Conservation (phyloP, 2,888 invertebrate species). For the Napeogenes inachia region DNA sequence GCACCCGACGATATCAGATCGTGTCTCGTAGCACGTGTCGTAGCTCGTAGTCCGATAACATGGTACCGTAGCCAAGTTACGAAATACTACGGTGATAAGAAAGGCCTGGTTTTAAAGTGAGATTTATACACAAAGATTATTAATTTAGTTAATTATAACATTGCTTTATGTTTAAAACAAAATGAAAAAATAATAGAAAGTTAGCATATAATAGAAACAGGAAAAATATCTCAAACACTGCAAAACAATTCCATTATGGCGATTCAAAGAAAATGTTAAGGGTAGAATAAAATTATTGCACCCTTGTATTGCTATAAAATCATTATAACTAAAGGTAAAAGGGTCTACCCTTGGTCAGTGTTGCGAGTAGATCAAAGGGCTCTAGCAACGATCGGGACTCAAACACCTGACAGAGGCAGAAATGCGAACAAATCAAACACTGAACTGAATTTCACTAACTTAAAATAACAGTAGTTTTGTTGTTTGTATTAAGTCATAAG, state of each 20-base stretch:
- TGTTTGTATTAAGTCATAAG: slow-evolving; percentile 3
- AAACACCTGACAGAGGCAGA: slow-evolving; percentile 25
- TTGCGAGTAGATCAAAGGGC: slow-evolving; percentile 9
- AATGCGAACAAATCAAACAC: slow-evolving; percentile 26
- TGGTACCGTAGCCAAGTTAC: slow-evolving; percentile 24
- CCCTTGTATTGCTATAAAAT: slow-evolving; percentile 1
- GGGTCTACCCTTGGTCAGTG: slow-evolving; percentile 9
- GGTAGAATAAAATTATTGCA: not conserved
- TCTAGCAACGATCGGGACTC: slow-evolving; percentile 22
- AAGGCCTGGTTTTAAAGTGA: slow-evolving; percentile 1
- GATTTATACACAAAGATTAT: not conserved
- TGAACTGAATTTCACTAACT: slow-evolving; percentile 23
- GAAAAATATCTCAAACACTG: too few relatives aligned
- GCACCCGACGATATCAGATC: slow-evolving; percentile 16
- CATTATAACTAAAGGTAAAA: slow-evolving; percentile 13
- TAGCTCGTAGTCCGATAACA: slow-evolving; percentile 20
- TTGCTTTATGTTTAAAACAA: too few relatives aligned
- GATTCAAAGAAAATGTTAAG: too few relatives aligned
- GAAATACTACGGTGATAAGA: slow-evolving; percentile 18
- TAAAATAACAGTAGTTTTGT: slow-evolving; percentile 16
- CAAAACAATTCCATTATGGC: too few relatives aligned
- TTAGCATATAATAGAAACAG: too few relatives aligned
- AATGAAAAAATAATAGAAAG: too few relatives aligned
- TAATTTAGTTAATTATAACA: too few relatives aligned
- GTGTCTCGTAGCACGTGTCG: slow-evolving; percentile 19